phyloP scores from a whole-genome alignment of 2,113 vertebrate species.

The Diadophis punctatus region DNA sequence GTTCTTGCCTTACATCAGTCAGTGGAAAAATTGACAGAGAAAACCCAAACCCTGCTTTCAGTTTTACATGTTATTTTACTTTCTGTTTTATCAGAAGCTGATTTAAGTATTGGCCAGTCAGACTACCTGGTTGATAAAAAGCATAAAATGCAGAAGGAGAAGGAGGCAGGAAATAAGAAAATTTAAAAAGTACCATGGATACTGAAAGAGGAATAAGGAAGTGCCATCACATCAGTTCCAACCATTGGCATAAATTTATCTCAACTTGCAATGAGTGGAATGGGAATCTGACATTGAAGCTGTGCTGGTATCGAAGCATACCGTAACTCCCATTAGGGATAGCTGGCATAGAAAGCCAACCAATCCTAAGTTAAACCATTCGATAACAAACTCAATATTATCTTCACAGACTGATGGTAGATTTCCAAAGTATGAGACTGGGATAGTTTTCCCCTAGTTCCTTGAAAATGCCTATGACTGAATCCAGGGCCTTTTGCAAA shows the following conservation, averaged over 20 bases:
- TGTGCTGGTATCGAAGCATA: background rate
- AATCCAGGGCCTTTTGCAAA: background rate
- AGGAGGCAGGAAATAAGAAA: rapidly evolving
- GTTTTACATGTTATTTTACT: conserved; percentile 24
- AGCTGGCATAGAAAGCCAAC: background rate
- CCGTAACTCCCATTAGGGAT: background rate
- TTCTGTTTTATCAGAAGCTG: conserved; percentile 29
- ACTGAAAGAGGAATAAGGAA: background rate
- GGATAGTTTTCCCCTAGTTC: background rate
- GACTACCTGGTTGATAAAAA: conserved; percentile 25
- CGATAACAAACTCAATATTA: background rate
- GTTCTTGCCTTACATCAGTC: conserved; percentile 16
- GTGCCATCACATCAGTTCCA: background rate
- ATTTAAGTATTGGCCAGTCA: conserved; percentile 26
- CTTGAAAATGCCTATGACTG: background rate
- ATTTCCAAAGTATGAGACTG: background rate
- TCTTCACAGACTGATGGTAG: background rate
- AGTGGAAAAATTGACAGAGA: conserved; percentile 18
- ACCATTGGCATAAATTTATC: background rate
- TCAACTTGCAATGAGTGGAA: background rate
- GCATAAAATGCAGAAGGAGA: background rate
- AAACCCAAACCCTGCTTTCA: background rate
- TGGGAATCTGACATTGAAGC: background rate
- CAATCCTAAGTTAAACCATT: background rate
- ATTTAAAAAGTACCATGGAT: background rate